Base-by-base conservation (phyloP, 2,888 invertebrate species). In the Trypoxylon attenuatum region DNA sequence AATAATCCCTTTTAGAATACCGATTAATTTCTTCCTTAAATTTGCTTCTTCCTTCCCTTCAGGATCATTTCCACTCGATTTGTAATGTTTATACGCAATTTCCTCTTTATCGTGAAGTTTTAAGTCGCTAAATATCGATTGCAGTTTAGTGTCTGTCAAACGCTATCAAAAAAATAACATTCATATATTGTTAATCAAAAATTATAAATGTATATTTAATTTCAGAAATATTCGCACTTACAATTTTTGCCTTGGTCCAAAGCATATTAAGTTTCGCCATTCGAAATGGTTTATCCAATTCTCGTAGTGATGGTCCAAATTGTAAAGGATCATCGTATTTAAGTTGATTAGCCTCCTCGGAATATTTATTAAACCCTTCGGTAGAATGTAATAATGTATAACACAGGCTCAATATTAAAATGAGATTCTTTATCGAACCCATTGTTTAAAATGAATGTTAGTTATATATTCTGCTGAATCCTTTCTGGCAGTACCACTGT, bases 71-170 rank as follows among this genome's bases (percentile, higher is more conserved):
- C 94, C 94, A 76, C 96, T 95, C 42, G 92, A 90, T 82, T 93
- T 94, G 1, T 94, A 86, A 81, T 94, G 92, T 85, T 98, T 98
- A 85, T 92, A 91, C 0, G 92, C 91, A 27, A 96, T 89, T 88
- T 98, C 97, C 86, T 96, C 94, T 88, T 97, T 97, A 82, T 98
- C 97, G 67, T 97, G 97, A 41, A 96, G 91, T 88, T 94, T 95
- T 4, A 98, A 88, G 81, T 97, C 97, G 82, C 94, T 94, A 83
- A 94, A 96, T 16, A 98, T 84, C 0, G 95, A 95, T 80, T 94
- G 94, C 22, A 98, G 87, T 86, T 96, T 96, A 0, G 92, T 90
- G 81, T 95, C 94, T 2, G 95, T 92, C 38, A 97, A 85, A 63
- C 94, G 91, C 96, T 96, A 82, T 16, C 82, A 87, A 8, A 60